Base-by-base conservation (phyloP, 2,113 vertebrate species). In the Aix galericulata region DNA sequence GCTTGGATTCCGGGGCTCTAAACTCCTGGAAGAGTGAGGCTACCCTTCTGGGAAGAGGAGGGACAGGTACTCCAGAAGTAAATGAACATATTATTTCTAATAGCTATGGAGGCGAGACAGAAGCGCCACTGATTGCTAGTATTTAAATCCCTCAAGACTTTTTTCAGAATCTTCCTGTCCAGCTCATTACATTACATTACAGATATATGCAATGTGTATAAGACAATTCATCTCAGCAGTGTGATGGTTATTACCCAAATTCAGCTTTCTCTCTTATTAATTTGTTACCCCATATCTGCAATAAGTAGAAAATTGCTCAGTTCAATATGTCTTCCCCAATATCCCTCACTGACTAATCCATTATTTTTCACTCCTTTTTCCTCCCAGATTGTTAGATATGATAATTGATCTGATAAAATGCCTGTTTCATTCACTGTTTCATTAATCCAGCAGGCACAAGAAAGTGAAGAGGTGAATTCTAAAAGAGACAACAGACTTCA, bases 351-450 rank as follows among this genome's bases (percentile, higher is more conserved):
- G 48, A 36, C 52, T 78, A 38, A 92, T 92, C 56, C 81, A 74
- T 67, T 71, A 46, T 86, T 81, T 86, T 76, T 72, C 92, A 17
- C 46, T 91, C 68, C 18, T 20, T 60, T 48, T 87, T 88, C 81
- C 72, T 85, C 74, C 36, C 31, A 79, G 69, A 73, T 62, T 62
- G 84, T 71, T 94, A 83, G 82, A 86, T 74, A 68, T 81, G 90
- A 77, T 94, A 90, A 96, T 90, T 89, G 74, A 87, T 11, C 71
- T 86, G 89, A 91, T 92, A 58, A 76, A 94, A 82, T 1, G 48
- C 23, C 48, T 50, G 48, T 50, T 50, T 26, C 89, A 77, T 85
- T 82, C 46, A 48, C 74, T 1, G 48, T 25, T 50, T 26, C 89
- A 77, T 85, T 82, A 91, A 94, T 80, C 74, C 87, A 63, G 6